Conservation (phyloP, 2,113 vertebrate species). For the Bubalus kerabau region DNA sequence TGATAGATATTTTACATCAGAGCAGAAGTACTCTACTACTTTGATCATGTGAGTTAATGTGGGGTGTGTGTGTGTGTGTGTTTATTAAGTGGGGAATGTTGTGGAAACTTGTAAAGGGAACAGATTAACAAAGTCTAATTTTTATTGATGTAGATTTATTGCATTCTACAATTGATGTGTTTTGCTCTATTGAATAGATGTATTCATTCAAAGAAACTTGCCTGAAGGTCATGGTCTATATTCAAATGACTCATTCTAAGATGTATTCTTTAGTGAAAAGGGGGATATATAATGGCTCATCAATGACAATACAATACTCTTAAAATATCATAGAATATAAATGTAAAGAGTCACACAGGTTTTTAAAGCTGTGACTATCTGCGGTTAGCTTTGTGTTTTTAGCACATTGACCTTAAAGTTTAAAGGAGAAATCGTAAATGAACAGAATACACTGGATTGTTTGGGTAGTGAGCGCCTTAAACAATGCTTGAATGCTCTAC, state of each 20-base stretch:
- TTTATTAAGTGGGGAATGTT: not conserved
- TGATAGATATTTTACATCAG: not conserved
- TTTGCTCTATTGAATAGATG: not conserved
- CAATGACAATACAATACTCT: not conserved
- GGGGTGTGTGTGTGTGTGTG: not conserved
- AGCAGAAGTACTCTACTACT: not conserved
- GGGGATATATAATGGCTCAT: not conserved
- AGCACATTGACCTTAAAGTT: not conserved
- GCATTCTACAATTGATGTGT: not conserved
- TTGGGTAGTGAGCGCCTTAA: not conserved
- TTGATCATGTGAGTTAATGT: not conserved
- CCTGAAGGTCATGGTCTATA: not conserved
- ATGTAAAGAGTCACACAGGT: not conserved
- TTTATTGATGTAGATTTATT: not conserved
- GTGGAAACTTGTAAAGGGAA: not conserved
- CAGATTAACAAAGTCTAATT: not conserved
- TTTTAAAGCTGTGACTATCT: not conserved
- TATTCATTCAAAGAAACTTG: not conserved
- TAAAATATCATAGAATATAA: not conserved
- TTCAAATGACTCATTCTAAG: not conserved
- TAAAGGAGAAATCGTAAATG: not conserved
- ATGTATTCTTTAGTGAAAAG: not conserved
- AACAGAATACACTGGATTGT: not conserved
- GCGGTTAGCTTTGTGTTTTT: not conserved
- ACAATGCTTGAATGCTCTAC: not conserved